Evolutionary conservation across 2,797 vertebrate species (phyloP), one percentile per base, ranked within the genome.

Genomic region (Tadarida brasiliensis): DNA sequence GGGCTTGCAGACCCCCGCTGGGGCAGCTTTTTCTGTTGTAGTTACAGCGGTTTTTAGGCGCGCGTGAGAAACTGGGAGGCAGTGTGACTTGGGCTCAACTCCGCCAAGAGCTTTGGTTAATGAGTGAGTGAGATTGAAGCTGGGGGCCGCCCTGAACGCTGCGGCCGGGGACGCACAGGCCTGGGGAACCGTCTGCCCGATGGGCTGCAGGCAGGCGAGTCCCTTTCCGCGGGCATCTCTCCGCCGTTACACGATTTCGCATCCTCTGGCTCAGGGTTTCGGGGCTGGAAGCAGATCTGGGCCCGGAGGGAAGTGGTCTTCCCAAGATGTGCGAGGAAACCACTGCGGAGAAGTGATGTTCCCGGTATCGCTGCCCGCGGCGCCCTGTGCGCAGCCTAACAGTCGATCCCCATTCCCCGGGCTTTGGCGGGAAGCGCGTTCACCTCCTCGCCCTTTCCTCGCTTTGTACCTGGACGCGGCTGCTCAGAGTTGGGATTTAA

Each of bases 401-500:
- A 56, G 4, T 70, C 1, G 51, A 35, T 35, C 24, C 14, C 0
- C 15, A 11, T 54, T 17, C 11, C 51, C 39, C 0, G 16, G 80
- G 94, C 87, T 96, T 97, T 97, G 97, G 96, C 96, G 97, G 96
- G 97, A 97, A 98, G 82, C 85, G 51, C 35, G 3, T 33, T 49
- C 87, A 65, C 78, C 86, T 49, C 65, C 19, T 65, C 2, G 33
- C 56, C 4, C 16, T 30, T 9, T 15, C 7, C 70, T 82, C 15
- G 65, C 70, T 77, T 56, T 87, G 96, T 95, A 97, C 95, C 96
- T 94, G 96, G 95, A 51, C 76, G 94, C 61, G 0, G 74, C 68
- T 49, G 95, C 89, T 67, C 4, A 0, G 96, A 97, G 94, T 97
- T 96, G 96, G 89, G 94, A 6, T 94, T 93, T 82, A 96, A 97